A percentile compares a stretch with the other conserved stretches of the same genome.
phyloP scores from a whole-genome alignment of 2,113 vertebrate species.

The Pachyramphus minor region DNA sequence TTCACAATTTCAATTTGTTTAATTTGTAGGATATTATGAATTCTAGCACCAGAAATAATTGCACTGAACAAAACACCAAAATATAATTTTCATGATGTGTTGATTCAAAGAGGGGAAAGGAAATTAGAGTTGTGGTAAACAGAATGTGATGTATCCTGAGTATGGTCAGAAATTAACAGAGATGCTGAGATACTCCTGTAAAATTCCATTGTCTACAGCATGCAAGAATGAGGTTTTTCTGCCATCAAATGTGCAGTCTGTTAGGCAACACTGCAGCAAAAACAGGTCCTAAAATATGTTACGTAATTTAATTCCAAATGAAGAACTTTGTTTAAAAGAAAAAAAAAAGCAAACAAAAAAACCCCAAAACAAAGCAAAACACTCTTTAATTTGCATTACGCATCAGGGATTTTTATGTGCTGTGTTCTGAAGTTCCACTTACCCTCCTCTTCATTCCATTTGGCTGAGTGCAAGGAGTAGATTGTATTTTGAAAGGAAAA shows the following conservation, averaged over 20 bases:
- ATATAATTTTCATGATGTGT: background rate
- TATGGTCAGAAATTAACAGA: background rate
- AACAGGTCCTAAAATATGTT: background rate
- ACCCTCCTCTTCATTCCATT: background rate
- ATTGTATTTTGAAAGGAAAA: background rate
- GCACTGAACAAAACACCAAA: background rate
- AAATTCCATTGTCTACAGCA: background rate
- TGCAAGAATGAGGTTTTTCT: background rate
- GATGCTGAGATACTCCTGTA: conserved; percentile 1
- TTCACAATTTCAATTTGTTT: conserved; percentile 1
- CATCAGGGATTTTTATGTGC: background rate
- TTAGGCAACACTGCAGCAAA: background rate
- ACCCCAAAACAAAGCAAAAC: background rate
- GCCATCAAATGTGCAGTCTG: background rate
- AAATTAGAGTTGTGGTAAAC: background rate
- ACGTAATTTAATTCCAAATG: background rate
- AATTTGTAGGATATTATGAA: background rate
- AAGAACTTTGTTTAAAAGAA: background rate
- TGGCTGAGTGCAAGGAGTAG: background rate
- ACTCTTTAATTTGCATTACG: background rate
- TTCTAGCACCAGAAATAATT: background rate
- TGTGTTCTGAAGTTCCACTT: background rate
- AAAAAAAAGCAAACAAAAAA: background rate
- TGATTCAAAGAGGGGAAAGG: background rate
- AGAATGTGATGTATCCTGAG: background rate